A percentile compares a stretch with the other conserved stretches of the same genome.
Evolutionary conservation across 2,113 vertebrate genomes (phyloP).

Genomic region (Himantopus leucocephalus): DNA sequence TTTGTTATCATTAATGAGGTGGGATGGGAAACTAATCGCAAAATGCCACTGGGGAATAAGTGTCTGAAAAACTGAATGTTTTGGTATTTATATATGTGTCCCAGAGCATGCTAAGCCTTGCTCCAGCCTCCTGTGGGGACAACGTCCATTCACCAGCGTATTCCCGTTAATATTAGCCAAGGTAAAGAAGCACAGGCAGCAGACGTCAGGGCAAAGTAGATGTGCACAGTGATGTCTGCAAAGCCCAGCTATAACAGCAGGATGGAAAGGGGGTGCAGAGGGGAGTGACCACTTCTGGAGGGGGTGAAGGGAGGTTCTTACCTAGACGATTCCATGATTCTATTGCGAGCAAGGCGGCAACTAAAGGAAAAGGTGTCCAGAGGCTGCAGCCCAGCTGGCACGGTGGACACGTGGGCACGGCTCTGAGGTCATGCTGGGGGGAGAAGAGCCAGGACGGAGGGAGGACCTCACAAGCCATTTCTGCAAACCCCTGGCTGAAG

Average conservation of each 20-base stretch:
- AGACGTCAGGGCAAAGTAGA: not conserved
- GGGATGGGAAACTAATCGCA: not conserved
- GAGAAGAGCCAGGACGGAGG: not conserved
- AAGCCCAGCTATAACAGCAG: not conserved
- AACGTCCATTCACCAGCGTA: not conserved
- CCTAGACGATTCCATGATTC: not conserved
- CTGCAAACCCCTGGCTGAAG: not conserved
- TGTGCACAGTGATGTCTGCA: not conserved
- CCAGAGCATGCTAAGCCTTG: not conserved
- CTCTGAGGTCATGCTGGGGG: not conserved
- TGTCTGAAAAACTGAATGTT: fast-evolving
- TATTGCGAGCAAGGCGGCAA: not conserved
- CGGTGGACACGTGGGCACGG: not conserved
- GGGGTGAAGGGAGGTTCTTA: not conserved
- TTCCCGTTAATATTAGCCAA: fast-evolving
- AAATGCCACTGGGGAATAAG: not conserved
- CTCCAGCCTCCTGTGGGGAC: not conserved
- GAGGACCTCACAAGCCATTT: not conserved
- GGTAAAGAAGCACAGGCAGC: not conserved
- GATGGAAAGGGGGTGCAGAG: not conserved
- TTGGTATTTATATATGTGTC: not conserved
- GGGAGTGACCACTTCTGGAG: not conserved
- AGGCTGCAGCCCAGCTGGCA: not conserved
- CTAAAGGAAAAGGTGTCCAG: not conserved
- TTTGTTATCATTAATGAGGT: not conserved